Evolutionary conservation across 1,140 invertebrate genomes (phyloP).

Genomic region (Penaeus japonicus): DNA sequence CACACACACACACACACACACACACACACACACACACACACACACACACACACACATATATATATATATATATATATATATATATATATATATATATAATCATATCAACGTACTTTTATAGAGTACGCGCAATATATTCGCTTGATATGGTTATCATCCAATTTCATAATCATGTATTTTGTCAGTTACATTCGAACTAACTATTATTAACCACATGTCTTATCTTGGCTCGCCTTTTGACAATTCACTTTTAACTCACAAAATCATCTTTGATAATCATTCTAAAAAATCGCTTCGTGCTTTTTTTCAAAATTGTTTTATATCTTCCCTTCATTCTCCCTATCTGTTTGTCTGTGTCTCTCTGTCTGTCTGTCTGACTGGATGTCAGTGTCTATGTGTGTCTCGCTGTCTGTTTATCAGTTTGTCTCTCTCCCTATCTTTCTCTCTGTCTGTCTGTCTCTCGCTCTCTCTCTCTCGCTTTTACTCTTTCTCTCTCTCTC

Average conservation of each 20-base stretch:
- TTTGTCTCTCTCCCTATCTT: neutral
- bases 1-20: no score
- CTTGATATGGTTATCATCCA: neutral
- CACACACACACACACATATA: neutral
- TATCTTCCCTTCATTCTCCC: no score
- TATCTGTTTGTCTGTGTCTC: neutral
- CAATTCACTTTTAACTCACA: no score
- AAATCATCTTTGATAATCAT: no score
- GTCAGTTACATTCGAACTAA: no score
- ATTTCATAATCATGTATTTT: neutral
- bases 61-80: neutral
- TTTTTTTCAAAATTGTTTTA: no score
- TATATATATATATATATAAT: neutral
- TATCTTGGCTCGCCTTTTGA: no score
- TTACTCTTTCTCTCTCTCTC: neutral
- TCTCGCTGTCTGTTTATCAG: neutral
- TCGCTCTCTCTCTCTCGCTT: constrained; percentile 30
- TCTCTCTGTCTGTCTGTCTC: constrained; percentile 14
- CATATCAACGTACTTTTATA: neutral
- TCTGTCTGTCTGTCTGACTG: neutral
- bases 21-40: no score
- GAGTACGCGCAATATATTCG: neutral
- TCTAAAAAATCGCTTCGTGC: no score
- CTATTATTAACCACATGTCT: no score
- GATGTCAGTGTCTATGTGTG: neutral